Evolutionary conservation across 2,888 invertebrate genomes (phyloP).

Genomic region (Drosophila merina): DNA sequence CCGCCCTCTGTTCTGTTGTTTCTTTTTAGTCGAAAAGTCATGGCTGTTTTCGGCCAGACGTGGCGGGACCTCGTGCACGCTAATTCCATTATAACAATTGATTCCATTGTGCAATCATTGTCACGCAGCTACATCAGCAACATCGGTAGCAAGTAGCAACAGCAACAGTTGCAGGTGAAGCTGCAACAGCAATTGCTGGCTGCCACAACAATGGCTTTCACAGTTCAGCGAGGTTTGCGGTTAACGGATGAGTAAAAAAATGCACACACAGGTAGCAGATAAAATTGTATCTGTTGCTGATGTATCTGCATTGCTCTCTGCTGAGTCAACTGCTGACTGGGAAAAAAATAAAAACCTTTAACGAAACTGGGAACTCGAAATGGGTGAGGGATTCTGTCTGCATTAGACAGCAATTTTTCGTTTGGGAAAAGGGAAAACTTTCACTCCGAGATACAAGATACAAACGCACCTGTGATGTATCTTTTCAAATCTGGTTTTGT

Average conservation of each 20-base stretch:
- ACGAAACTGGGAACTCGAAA: neutral
- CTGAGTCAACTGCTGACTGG: constrained; percentile 53
- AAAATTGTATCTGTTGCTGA: constrained; percentile 29
- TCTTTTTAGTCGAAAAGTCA: constrained; percentile 28
- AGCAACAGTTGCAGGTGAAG: constrained; percentile 10
- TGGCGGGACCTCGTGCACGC: constrained; percentile 45
- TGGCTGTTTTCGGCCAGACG: constrained; percentile 20
- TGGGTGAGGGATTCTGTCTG: constrained; percentile 5
- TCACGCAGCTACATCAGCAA: constrained; percentile 55
- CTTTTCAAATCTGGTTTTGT: constrained; percentile 22
- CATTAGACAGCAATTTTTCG: neutral
- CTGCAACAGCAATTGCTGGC: constrained; percentile 9
- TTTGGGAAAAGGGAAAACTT: constrained; percentile 28
- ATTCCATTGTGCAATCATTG: constrained; percentile 77
- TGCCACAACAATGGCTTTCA: constrained; percentile 46
- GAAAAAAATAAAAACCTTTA: constrained; percentile 2
- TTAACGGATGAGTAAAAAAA: constrained; percentile 52
- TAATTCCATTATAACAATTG: constrained; percentile 79
- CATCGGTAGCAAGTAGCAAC: constrained; percentile 9
- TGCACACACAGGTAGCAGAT: constrained; percentile 53
- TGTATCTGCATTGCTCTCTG: constrained; percentile 45
- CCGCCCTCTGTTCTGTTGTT: neutral
- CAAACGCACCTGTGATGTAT: constrained; percentile 29
- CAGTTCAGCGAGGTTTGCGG: constrained; percentile 54
- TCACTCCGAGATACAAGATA: constrained; percentile 29